Evolutionary conservation across 2,797 vertebrate species (phyloP), one percentile per base, ranked within the genome.

Genomic region (Potorous gilbertii): DNA sequence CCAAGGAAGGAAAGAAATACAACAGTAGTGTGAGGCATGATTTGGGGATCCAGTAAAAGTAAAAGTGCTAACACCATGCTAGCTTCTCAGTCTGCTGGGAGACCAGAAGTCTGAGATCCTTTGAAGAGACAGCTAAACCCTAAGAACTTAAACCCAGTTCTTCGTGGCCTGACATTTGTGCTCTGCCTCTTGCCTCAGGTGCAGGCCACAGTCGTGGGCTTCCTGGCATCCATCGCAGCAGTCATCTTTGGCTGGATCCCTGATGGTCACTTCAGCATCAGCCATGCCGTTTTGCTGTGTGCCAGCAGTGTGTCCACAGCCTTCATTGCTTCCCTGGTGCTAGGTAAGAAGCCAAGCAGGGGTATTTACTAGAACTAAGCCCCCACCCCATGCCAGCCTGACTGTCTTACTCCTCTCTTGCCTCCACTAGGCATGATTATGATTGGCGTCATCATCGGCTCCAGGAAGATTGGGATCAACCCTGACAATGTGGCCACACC

Each of bases 241-340:
- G 99, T 99, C 96, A 98, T 99, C 97, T 99, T 99, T 18, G 99
- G 99, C 55, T 99, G 99, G 99, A 99, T 99, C 98, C 99, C 99
- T 4, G 99, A 99, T 0, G 99, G 99, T 90, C 99, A 99, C 97
- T 99, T 99, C 98, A 99, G 98, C 96, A 98, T 99, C 34, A 99
- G 98, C 13, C 99, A 99, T 0, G 99, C 99, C 0, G 98, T 99
- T 92, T 99, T 99, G 98, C 99, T 99, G 34, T 99, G 99, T 97
- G 99, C 99, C 97, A 99, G 99, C 98, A 99, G 99, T 0, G 99
- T 99, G 97, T 99, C 99, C 94, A 99, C 99, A 0, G 99, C 99
- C 95, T 99, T 99, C 98, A 99, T 99, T 13, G 99, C 99, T 74
- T 99, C 99, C 92, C 98, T 99, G 59, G 98, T 99, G 9, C 98